Base-by-base conservation (phyloP, 2,888 invertebrate genomes). In the Tinea trinotella region DNA sequence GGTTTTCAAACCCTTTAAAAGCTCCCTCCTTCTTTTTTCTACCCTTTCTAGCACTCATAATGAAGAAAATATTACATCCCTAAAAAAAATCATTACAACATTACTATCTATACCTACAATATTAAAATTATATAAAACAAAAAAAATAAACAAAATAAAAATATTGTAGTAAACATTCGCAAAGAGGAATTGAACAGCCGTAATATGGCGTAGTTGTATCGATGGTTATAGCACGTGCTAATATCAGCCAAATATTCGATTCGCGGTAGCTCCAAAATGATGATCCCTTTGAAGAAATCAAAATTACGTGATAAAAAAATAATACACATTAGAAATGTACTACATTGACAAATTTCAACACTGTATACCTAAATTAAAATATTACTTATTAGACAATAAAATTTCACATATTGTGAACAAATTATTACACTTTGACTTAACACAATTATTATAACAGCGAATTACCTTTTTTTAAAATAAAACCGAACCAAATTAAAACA, bases 31-130 rank as follows among this genome's bases (percentile, higher is more conserved):
- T 49, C 17, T 24, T 54, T 15, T 44, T 56, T 55, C 24, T 53
- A 44, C 15, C 17, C 13, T 46, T 54, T 30, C 17, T 54, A 15
- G 48, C 24, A 49, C 49, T 49, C 49, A 49, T 49, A n/a, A 10
- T 49, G 10, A 44, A 18, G 3, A n/a, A 40, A 40, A 40, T 30
- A 30, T 30, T 30, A n/a, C n/a, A n/a, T 30, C 7, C 7, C 30
- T 30, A n/a, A n/a, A 30, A 30, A 30, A 7, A 22, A 22, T 22
- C n/a, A 30, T 10, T 30, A n/a, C n/a, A 30, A 30, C 2, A 30
- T 2, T 40, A 15, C n/a, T 35, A 35, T 35, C 10, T 9, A 35
- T 7, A 40, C 2, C n/a, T 4, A 40, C 12, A 40, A n/a, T 40
- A 40, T 3, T 15, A 3, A 7, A 35, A 12, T 40, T 15, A 15